A percentile compares a stretch with the other conserved stretches of the same genome.
Conservation (phyloP, 2,888 invertebrate species). For the Acanthosepion pharaonis region DNA sequence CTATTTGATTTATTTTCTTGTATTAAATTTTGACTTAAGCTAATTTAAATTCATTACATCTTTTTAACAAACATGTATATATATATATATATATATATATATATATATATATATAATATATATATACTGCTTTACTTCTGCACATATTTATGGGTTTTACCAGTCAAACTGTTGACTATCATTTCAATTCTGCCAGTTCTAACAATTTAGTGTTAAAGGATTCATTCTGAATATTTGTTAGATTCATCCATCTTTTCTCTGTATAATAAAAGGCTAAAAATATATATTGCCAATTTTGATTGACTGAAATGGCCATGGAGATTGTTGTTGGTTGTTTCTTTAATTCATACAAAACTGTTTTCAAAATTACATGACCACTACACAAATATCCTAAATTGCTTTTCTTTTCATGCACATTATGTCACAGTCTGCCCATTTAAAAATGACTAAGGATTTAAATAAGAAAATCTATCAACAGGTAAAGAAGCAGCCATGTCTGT, state of each 20-base stretch:
- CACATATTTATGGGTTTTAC: neutral
- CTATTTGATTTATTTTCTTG: neutral
- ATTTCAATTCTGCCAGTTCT: neutral
- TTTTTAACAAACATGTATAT: neutral
- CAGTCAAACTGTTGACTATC: neutral
- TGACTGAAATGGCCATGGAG: neutral
- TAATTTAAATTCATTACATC: constrained; percentile 46
- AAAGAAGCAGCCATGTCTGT: neutral
- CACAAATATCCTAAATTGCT: neutral
- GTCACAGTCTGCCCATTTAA: too few relatives aligned
- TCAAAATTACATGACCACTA: too few relatives aligned
- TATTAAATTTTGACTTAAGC: constrained; percentile 24
- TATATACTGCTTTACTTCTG: neutral
- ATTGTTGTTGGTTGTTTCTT: neutral
- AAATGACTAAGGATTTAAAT: too few relatives aligned
- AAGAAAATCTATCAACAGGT: too few relatives aligned
- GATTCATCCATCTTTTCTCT: neutral
- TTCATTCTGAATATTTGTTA: neutral
- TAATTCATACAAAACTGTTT: neutral
- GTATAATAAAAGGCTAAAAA: neutral
- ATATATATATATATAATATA: constrained; percentile 9
- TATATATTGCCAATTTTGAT: neutral
- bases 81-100: constrained; percentile 4
- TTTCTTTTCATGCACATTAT: too few relatives aligned
- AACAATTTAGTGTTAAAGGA: neutral